Percentiles rank a stretch among this genome's conserved stretches.
Evolutionary conservation across 2,888 invertebrate genomes (phyloP).

Genomic region (Drosophila kokeensis): DNA sequence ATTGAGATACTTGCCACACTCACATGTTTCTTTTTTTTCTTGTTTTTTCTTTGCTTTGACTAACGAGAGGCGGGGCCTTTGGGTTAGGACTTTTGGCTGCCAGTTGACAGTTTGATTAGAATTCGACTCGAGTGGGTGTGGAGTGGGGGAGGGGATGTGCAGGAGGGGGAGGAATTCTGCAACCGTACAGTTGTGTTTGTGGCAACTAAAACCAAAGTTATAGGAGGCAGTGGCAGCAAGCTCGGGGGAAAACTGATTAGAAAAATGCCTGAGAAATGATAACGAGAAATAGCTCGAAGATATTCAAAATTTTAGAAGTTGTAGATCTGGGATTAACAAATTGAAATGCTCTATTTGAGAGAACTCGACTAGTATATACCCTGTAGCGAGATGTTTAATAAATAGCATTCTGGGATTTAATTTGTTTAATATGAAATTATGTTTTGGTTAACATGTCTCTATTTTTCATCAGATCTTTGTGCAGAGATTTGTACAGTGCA

Average conservation of each 20-base stretch:
- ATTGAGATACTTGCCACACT: conserved; percentile 48
- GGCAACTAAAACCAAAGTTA: conserved; percentile 23
- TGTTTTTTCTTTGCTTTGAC: conserved; percentile 2
- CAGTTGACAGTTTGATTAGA: conserved; percentile 68
- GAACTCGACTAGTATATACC: neutral
- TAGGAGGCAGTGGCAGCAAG: conserved; percentile 1
- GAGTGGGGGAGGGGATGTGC: neutral
- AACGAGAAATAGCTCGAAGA: neutral
- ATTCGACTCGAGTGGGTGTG: conserved; percentile 21
- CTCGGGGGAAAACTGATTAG: conserved; percentile 40
- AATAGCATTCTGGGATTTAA: neutral
- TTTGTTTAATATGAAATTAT: neutral
- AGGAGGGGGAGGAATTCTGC: neutral
- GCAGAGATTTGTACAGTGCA: neutral
- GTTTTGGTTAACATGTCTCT: neutral
- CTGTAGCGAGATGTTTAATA: neutral
- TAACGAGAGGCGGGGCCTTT: conserved; percentile 47
- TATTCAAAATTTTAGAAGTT: neutral
- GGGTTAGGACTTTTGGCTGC: conserved; percentile 48
- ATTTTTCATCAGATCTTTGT: neutral
- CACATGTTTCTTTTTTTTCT: conserved; percentile 26
- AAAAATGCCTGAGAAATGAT: neutral
- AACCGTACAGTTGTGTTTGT: conserved; percentile 52
- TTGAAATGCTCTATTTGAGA: neutral
- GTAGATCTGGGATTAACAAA: neutral